Evolutionary conservation across 2,113 vertebrate species (phyloP).

Genomic region (Pelodiscus sinensis): DNA sequence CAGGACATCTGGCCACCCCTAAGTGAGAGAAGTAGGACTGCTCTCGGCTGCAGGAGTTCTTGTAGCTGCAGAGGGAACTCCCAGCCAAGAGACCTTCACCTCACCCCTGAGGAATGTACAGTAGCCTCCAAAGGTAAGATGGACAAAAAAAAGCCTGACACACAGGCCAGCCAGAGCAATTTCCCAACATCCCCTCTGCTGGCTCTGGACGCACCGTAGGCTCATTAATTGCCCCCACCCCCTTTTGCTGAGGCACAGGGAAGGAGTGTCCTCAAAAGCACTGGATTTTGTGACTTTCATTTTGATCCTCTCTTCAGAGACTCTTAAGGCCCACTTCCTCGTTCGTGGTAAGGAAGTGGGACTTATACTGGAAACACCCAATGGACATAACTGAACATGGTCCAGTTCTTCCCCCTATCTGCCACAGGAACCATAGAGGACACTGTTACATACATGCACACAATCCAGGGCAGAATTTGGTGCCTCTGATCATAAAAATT

Average conservation of each 20-base stretch:
- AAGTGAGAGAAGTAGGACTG: neutral
- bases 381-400: neutral
- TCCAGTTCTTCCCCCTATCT: neutral
- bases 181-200: neutral
- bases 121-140: neutral
- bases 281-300: neutral
- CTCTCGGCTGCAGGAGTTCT: neutral
- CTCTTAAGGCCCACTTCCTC: neutral
- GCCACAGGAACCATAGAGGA: neutral
- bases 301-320: neutral
- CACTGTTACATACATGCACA: neutral
- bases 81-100: neutral
- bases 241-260: too few relatives aligned
- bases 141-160: neutral
- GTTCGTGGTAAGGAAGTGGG: neutral
- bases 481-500: neutral
- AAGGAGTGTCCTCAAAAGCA: neutral
- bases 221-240: neutral
- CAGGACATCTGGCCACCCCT: too few relatives aligned
- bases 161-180: neutral
- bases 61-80: neutral
- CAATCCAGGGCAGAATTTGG: neutral
- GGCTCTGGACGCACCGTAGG: neutral
- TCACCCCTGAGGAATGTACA: neutral
- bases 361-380: neutral